Conservation (phyloP, 2,797 vertebrate species). For the Tadarida brasiliensis region DNA sequence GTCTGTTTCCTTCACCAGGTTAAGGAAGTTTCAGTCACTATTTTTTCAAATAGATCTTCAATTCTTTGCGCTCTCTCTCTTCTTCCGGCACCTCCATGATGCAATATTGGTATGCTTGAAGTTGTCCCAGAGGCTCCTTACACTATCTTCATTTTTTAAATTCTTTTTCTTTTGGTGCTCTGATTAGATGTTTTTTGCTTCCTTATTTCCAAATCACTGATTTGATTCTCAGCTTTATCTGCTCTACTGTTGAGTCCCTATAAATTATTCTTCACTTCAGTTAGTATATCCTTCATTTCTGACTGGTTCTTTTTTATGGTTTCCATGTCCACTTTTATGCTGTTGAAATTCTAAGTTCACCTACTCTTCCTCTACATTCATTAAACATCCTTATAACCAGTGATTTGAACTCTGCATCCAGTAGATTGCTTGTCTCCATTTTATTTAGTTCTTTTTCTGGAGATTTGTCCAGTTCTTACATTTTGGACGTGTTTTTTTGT, state of each 20-base stretch:
- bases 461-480: neutral
- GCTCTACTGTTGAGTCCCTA: neutral
- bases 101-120: neutral
- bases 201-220: neutral
- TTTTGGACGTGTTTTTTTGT: neutral
- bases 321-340: neutral
- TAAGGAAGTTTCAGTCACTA: neutral
- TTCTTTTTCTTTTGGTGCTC: neutral
- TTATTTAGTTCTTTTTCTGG: neutral
- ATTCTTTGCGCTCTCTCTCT: neutral
- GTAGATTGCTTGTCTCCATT: neutral
- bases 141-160: neutral
- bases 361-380: neutral
- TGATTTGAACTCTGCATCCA: neutral
- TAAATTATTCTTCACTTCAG: neutral
- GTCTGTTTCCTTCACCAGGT: neutral
- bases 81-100: neutral
- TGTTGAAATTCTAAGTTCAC: neutral
- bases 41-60: neutral
- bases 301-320: neutral
- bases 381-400: neutral
- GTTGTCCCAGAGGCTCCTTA: neutral
- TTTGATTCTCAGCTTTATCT: neutral
- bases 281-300: neutral
- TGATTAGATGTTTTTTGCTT: neutral